These are phyloP conservation scores for Cryptotermes secundus DNA, from an alignment of 1,140 invertebrate species.

Conservation along the genomic window DNA sequence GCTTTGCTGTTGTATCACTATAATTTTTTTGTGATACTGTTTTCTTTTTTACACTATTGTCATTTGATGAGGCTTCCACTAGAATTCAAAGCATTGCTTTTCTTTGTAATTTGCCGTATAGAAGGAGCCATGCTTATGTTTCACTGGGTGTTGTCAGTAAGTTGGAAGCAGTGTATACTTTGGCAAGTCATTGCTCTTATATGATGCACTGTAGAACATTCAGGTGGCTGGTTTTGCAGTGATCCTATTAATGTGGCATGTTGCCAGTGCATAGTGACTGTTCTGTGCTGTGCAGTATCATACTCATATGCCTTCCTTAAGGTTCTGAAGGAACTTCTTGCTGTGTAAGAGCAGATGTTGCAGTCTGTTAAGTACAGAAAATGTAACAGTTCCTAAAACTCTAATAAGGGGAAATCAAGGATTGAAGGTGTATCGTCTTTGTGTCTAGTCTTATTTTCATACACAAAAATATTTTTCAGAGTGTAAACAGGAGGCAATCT, in stretches of 20 bases:
- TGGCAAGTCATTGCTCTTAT: background rate
- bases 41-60: too few species aligned
- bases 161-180: background rate
- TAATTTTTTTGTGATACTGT: background rate
- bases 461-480: background rate
- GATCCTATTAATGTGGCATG: background rate
- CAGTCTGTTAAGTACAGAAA: background rate
- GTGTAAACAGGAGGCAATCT: background rate
- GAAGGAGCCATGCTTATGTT: background rate
- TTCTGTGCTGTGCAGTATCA: background rate
- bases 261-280: background rate
- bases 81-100: background rate
- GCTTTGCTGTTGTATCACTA: background rate
- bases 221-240: too few species aligned
- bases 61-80: background rate
- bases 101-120: background rate
- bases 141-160: background rate
- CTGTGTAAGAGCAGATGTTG: background rate
- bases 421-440: background rate
- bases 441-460: background rate
- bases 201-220: too few species aligned
- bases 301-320: constrained; percentile 11
- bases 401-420: too few species aligned
- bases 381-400: background rate
- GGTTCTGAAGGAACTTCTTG: background rate